phyloP scores from a whole-genome alignment of 1,140 invertebrate genomes.

The Harlomillsia oculata region DNA sequence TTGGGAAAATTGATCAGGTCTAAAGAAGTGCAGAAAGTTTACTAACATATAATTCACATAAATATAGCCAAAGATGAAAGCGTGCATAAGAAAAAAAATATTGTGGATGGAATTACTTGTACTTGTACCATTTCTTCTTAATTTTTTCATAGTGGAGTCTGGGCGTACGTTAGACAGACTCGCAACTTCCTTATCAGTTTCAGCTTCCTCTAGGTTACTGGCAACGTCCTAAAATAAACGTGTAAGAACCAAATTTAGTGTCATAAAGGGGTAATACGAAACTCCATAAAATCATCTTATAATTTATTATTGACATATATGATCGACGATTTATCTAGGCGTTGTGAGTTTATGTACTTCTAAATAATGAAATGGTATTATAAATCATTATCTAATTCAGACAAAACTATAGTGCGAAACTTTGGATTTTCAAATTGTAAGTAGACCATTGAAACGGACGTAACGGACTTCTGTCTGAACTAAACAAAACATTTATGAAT shows the following conservation, averaged over 20 bases:
- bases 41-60: too few relatives aligned
- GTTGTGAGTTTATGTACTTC: too few relatives aligned
- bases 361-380: too few relatives aligned
- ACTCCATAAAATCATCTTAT: too few relatives aligned
- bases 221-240: conserved; percentile 20
- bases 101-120: conserved; percentile 15
- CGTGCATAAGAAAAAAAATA: background rate
- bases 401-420: background rate
- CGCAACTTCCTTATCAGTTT: conserved; percentile 12
- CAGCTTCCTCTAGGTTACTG: conserved; percentile 11
- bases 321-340: too few relatives aligned
- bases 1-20: background rate
- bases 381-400: background rate
- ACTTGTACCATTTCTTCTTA: conserved; percentile 31
- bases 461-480: too few relatives aligned
- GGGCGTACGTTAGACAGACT: conserved; percentile 16
- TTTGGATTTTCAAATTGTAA: background rate
- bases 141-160: conserved; percentile 19
- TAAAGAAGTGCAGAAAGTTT: too few relatives aligned
- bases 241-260: too few relatives aligned
- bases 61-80: too few relatives aligned
- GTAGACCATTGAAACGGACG: background rate
- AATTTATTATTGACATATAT: too few relatives aligned
- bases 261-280: too few relatives aligned
- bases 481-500: background rate